phyloP scores from a whole-genome alignment of 2,113 vertebrate species.

The Mohoua ochrocephala region DNA sequence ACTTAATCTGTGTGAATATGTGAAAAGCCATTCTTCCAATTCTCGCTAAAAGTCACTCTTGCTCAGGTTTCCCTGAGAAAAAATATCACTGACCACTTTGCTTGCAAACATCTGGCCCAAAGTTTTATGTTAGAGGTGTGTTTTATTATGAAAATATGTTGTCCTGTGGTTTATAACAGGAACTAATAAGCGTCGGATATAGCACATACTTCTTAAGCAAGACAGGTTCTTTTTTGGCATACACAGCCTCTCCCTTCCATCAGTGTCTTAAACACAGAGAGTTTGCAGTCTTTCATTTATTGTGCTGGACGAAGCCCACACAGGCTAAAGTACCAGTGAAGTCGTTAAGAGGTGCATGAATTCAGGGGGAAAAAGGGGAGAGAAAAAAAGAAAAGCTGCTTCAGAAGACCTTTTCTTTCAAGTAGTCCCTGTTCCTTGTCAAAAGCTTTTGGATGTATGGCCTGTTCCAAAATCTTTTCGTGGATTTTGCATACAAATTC shows the following conservation, averaged over 20 bases:
- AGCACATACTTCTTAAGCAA: neutral
- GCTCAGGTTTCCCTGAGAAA: neutral
- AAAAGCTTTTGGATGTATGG: constrained; percentile 42
- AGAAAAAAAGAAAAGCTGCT: neutral
- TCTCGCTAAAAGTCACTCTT: neutral
- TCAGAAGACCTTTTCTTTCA: constrained; percentile 51
- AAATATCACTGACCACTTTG: neutral
- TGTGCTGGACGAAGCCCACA: constrained; percentile 18
- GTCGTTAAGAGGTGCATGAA: neutral
- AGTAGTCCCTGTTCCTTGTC: constrained; percentile 46
- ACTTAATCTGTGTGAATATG: neutral
- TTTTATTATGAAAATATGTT: neutral
- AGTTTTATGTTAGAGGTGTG: neutral
- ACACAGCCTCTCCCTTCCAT: neutral
- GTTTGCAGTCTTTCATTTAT: constrained; percentile 17
- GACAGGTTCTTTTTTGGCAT: neutral
- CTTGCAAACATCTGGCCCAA: neutral
- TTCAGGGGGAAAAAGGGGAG: neutral
- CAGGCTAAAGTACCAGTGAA: constrained; percentile 18
- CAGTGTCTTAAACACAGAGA: neutral
- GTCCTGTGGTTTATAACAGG: neutral
- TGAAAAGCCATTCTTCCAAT: neutral
- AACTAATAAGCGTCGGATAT: neutral
- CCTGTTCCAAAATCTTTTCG: constrained; percentile 22
- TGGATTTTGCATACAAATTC: constrained; percentile 26